Conservation (phyloP, 2,113 vertebrate species). For the Thoracochromis brauschi region DNA sequence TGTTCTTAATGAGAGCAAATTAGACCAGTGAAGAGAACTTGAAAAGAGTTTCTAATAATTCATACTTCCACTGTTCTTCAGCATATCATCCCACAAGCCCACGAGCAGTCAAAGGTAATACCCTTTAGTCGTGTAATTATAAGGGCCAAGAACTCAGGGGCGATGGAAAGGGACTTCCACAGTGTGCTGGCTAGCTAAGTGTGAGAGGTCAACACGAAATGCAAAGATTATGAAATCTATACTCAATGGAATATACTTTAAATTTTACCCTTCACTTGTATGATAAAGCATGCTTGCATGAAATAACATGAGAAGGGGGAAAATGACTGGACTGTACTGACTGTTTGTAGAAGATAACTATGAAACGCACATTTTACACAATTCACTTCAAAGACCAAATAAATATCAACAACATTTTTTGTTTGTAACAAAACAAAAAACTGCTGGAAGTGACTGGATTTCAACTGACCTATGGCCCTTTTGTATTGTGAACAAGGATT, state of each 20-base stretch:
- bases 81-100: not conserved
- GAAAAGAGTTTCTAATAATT: not conserved
- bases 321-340: not conserved
- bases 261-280: not conserved
- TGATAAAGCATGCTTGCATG: not conserved
- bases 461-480: not conserved
- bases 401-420: not conserved
- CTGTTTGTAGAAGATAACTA: not conserved
- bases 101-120: not conserved
- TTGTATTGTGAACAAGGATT: not conserved
- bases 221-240: not conserved
- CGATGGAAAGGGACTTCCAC: not conserved
- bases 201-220: not conserved
- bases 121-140: not conserved
- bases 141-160: not conserved
- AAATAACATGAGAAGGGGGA: not conserved
- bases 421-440: not conserved
- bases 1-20: conserved; percentile 17
- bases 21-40: not conserved
- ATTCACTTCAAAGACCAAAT: not conserved
- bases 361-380: not conserved
- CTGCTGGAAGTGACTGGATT: not conserved
- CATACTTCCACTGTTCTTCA: not conserved
- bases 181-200: not conserved
- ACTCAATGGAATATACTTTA: not conserved